A percentile compares a stretch with the other conserved stretches of the same genome.
Evolutionary conservation across 2,797 vertebrate genomes (phyloP).

Genomic region (Garrulus glandarius): DNA sequence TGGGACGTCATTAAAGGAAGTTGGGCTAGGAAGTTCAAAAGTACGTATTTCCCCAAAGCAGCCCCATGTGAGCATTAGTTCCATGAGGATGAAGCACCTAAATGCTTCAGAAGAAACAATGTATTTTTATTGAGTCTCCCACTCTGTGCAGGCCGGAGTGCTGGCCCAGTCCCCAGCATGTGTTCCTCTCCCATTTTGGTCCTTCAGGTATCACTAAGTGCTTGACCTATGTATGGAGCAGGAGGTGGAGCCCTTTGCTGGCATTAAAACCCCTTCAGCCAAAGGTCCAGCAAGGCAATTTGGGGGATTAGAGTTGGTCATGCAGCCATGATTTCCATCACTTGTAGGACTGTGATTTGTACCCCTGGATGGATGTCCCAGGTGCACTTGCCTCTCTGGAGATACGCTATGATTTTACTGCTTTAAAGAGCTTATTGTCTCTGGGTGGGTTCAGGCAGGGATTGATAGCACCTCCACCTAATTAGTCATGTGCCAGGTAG

Average conservation of each 20-base stretch:
- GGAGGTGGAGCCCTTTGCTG: not conserved
- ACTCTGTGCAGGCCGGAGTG: fast-evolving
- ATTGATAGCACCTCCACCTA: not conserved
- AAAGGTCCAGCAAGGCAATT: not conserved
- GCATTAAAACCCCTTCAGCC: not conserved
- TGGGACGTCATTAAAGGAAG: not conserved
- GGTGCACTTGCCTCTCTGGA: not conserved
- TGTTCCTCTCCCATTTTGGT: not conserved
- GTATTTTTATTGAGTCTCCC: not conserved
- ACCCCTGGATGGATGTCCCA: not conserved
- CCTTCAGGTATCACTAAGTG: not conserved
- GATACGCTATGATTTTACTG: not conserved
- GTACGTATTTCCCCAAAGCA: fast-evolving
- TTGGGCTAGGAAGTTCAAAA: not conserved
- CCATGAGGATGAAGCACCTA: not conserved
- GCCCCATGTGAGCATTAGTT: not conserved
- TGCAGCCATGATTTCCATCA: not conserved
- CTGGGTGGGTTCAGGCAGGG: not conserved
- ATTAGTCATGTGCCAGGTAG: constrained; percentile 8
- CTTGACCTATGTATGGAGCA: fast-evolving
- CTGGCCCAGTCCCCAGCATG: fast-evolving
- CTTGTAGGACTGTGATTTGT: not conserved
- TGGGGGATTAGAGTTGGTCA: not conserved
- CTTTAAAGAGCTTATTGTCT: not conserved
- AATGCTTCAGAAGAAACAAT: not conserved